Evolutionary conservation across 2,888 invertebrate genomes (phyloP), one percentile per base, ranked within the genome.

Genomic region (Rotaria socialis): DNA sequence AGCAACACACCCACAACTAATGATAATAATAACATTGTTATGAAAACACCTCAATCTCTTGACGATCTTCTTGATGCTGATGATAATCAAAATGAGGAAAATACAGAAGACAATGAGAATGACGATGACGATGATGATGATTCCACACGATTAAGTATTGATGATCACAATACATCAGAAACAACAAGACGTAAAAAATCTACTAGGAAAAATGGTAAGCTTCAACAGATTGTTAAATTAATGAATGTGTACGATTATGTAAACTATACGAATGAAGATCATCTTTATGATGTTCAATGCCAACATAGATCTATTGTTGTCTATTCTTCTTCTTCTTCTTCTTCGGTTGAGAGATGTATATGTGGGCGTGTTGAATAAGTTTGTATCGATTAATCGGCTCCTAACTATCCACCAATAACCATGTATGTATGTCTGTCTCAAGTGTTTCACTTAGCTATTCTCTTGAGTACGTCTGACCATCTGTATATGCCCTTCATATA

Each of bases 401-500:
- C 35, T 8, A 35, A 11, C 35, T 35, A 67, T 67, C 67, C 35
- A 67, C 35, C 67, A 67, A 67, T 27, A 4, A 41, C 19, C 27
- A 19, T 35, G 19, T 35, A 19, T 35, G 19, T 35, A 67, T 11
- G 67, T 35, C 67, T 67, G 67, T 67, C 67, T 67, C 67, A 67
- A 67, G 67, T 67, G 67, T 67, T 67, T 67, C 67, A 67, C 67
- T 67, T 67, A 67, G 35, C 67, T 67, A 67, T 67, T 67, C 67
- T 67, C 67, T 67, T 67, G 67, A 67, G 67, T 35, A 67, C 35
- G 67, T 67, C 67, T 67, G 67, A 67, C 67, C 67, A 67, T 67
- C 67, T 67, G 67, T 35, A 19, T 16, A 67, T 67, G 67, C 67
- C 67, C 67, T 67, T 67, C 67, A 35, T 67, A 67, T 67, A 67